Percentiles rank a stretch among this genome's conserved stretches.
Evolutionary conservation across 2,797 vertebrate species (phyloP).

Genomic region (Myotis planiceps): DNA sequence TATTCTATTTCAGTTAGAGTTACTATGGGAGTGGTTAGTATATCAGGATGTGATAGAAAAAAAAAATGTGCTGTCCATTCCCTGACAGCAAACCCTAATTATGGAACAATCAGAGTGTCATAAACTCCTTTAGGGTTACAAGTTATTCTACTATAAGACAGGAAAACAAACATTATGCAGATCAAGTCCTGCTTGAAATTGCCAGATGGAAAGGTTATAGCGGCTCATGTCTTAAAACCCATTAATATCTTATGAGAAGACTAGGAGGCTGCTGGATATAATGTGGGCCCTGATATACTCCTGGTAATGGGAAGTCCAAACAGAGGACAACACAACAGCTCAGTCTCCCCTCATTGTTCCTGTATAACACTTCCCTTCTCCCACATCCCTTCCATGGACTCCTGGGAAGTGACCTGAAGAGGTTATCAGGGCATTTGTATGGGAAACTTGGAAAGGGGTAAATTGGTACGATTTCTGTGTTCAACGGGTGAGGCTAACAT

Average conservation of each 20-base stretch:
- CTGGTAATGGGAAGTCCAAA: background rate
- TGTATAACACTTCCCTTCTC: background rate
- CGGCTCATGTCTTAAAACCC: background rate
- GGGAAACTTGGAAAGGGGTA: background rate
- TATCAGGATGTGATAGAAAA: background rate
- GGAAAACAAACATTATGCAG: background rate
- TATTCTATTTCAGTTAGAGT: constrained; percentile 8
- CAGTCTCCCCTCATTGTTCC: background rate
- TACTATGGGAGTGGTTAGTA: background rate
- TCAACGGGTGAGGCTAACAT: background rate
- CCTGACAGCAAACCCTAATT: constrained; percentile 15
- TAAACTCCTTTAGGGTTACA: background rate
- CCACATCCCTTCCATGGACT: background rate
- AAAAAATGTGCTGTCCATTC: background rate
- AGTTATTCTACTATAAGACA: constrained; percentile 11
- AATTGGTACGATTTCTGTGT: background rate
- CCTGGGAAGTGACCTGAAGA: background rate
- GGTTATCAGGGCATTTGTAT: background rate
- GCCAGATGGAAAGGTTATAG: background rate
- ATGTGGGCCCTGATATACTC: background rate
- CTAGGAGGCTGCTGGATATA: background rate
- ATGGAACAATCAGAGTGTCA: background rate
- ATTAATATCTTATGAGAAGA: background rate
- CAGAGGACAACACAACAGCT: background rate
- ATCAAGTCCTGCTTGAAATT: background rate